Percentiles rank a stretch among this genome's conserved stretches.
Conservation (phyloP, 2,888 invertebrate genomes). For the Spisula solida region DNA sequence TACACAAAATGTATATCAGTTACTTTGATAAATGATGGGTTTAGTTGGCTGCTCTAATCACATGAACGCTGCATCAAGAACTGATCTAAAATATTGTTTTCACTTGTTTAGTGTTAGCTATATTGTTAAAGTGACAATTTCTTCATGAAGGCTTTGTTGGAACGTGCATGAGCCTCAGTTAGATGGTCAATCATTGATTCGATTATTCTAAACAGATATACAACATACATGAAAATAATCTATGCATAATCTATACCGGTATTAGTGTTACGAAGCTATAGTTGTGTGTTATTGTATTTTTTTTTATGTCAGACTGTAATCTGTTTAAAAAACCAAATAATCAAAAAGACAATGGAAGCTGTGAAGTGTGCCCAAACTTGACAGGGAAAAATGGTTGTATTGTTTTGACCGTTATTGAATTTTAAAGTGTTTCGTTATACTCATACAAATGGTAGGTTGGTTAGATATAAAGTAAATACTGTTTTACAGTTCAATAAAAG, state of each 20-base stretch:
- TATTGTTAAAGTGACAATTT: too few species aligned
- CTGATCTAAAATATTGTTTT: too few species aligned
- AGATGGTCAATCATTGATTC: background rate
- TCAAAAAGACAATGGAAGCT: conserved; percentile 43
- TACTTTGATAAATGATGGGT: too few species aligned
- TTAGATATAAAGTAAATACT: conserved; percentile 42
- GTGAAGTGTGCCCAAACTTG: conserved; percentile 51
- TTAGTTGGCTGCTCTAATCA: too few species aligned
- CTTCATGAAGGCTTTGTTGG: background rate
- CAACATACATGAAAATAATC: conserved; percentile 8
- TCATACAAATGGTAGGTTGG: conserved; percentile 38
- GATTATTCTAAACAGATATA: background rate
- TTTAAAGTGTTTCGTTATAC: conserved; percentile 40
- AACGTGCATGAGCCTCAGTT: background rate
- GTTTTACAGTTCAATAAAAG: conserved; percentile 47
- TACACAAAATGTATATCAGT: too few species aligned
- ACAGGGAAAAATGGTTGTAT: conserved; percentile 54
- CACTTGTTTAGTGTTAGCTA: too few species aligned
- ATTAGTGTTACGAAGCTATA: conserved; percentile 2
- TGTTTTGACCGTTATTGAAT: conserved; percentile 44
- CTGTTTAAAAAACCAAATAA: conserved; percentile 12
- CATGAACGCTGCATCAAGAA: too few species aligned
- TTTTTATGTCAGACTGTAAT: conserved; percentile 14
- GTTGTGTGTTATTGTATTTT: background rate
- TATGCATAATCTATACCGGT: conserved; percentile 12